Conservation (phyloP, 2,797 vertebrate species). For the Enteromius afrohamiltoni region DNA sequence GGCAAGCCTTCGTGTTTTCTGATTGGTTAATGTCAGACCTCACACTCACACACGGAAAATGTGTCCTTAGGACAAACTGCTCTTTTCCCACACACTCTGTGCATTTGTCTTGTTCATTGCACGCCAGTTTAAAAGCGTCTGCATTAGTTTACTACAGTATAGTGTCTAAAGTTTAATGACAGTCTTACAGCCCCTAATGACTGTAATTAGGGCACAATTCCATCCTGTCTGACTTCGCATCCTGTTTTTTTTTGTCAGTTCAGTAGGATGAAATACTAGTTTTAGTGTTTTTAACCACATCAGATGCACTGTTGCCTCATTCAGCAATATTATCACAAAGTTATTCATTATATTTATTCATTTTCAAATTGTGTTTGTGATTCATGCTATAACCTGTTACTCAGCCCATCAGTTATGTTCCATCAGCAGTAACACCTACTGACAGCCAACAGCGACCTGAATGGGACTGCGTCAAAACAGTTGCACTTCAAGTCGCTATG, state of each 20-base stretch:
- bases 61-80: slow-evolving; percentile 6
- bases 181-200: slow-evolving; percentile 31
- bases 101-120: slow-evolving; percentile 9
- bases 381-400: neutral
- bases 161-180: slow-evolving; percentile 31
- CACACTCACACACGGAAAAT: neutral
- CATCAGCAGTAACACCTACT: neutral
- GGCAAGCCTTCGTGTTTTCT: slow-evolving; percentile 23
- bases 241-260: slow-evolving; percentile 42
- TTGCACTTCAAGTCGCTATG: neutral
- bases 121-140: slow-evolving; percentile 1
- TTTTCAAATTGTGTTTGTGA: neutral
- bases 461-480: neutral
- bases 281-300: slow-evolving; percentile 16
- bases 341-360: neutral
- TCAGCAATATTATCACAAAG: neutral
- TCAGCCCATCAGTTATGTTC: neutral
- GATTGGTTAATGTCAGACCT: slow-evolving; percentile 9
- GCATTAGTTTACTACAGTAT: slow-evolving; percentile 29
- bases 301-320: neutral
- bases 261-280: slow-evolving; percentile 43
- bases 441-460: neutral
- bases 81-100: slow-evolving; percentile 14
- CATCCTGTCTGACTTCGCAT: slow-evolving; percentile 23
- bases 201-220: slow-evolving; percentile 40